These are phyloP conservation scores for Diachrysia chrysitis DNA, from an alignment of 2,888 invertebrate species.

Conservation along the genomic window DNA sequence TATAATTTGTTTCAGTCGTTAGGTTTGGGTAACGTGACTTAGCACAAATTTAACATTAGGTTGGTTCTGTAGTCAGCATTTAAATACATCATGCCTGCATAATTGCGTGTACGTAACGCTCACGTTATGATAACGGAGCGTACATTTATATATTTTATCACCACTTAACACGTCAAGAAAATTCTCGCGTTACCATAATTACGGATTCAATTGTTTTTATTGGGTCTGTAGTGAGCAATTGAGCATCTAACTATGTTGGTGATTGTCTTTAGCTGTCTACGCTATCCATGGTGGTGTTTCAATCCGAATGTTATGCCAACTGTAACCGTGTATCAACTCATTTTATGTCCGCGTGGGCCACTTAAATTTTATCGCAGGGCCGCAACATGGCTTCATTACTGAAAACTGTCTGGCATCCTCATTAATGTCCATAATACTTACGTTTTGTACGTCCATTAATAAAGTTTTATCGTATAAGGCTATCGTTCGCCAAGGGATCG, in stretches of 20 bases:
- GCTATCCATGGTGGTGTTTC: constrained; percentile 28
- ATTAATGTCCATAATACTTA: constrained; percentile 59
- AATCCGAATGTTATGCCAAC: constrained; percentile 47
- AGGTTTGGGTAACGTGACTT: constrained; percentile 43
- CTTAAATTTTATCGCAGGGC: constrained; percentile 72
- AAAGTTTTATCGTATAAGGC: constrained; percentile 53
- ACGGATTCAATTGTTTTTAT: constrained; percentile 40
- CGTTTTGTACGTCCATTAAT: constrained; percentile 47
- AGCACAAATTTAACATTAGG: constrained; percentile 45
- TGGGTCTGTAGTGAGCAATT: constrained; percentile 24
- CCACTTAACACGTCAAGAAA: constrained; percentile 43
- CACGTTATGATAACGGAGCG: constrained; percentile 43
- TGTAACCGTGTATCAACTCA: constrained; percentile 53
- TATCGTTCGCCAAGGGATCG: constrained; percentile 43
- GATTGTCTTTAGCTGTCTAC: constrained; percentile 44
- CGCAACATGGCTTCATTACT: constrained; percentile 70
- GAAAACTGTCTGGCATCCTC: constrained; percentile 60
- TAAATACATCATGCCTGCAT: constrained; percentile 54
- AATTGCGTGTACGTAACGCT: constrained; percentile 50
- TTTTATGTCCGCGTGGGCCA: constrained; percentile 63
- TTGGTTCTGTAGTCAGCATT: constrained; percentile 44
- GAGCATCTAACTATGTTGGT: constrained; percentile 21
- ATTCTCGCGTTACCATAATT: constrained; percentile 45
- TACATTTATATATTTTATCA: constrained; percentile 54
- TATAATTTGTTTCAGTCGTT: constrained; percentile 30